These are phyloP conservation scores for Champsocephalus esox DNA, from an alignment of 2,797 vertebrate genomes.

Conservation along the genomic window DNA sequence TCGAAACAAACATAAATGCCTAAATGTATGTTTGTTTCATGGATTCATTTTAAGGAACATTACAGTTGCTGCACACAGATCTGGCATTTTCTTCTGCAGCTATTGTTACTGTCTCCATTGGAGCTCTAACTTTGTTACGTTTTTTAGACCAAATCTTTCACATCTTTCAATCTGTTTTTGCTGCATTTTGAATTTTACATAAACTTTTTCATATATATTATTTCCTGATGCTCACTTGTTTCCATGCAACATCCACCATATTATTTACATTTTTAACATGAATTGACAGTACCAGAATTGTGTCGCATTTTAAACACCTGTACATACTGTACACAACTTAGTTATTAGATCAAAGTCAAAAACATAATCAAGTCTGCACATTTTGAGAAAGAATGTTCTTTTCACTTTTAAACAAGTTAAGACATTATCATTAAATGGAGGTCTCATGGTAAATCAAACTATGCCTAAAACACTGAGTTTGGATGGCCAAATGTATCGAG, in stretches of 20 bases:
- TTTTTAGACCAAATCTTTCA: neutral
- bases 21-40: neutral
- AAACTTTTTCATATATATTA: neutral
- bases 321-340: neutral
- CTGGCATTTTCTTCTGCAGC: neutral
- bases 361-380: neutral
- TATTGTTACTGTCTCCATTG: neutral
- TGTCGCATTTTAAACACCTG: neutral
- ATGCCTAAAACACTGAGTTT: constrained; percentile 21
- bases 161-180: neutral
- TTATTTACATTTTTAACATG: neutral
- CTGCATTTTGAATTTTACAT: neutral
- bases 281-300: neutral
- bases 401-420: neutral
- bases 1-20: too few species aligned
- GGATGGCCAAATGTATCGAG: constrained; percentile 36
- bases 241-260: neutral
- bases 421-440: neutral
- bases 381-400: neutral
- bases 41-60: neutral
- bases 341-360: neutral
- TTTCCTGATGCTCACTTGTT: too few species aligned
- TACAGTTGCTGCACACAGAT: neutral
- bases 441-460: neutral
- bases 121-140: neutral